These are phyloP conservation scores for Echeneis naucrates DNA, from an alignment of 2,797 vertebrate species.

Conservation along the genomic window DNA sequence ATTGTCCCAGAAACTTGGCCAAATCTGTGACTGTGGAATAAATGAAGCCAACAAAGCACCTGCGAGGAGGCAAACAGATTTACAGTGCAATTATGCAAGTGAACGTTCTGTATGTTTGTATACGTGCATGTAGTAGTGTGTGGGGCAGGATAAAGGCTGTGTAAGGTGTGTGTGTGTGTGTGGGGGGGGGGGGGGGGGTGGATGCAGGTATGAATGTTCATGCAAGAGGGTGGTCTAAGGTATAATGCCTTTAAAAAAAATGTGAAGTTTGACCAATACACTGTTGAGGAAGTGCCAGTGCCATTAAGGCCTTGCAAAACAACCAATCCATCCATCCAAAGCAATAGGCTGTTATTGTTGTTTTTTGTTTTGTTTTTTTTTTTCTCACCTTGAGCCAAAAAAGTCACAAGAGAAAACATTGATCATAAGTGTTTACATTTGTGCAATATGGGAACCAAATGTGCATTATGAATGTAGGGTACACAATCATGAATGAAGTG, in stretches of 20 bases:
- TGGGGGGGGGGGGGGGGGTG: too few relatives aligned
- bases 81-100: constrained; percentile 80
- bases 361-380: too few relatives aligned
- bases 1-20: constrained; percentile 96
- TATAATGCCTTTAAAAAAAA: constrained; percentile 57
- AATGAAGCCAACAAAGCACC: constrained; percentile 38
- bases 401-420: constrained; percentile 46
- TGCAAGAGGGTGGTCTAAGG: constrained; percentile 16
- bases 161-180: background rate
- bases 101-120: constrained; percentile 50
- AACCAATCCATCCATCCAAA: constrained; percentile 59
- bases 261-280: constrained; percentile 74
- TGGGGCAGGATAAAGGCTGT: constrained; percentile 1
- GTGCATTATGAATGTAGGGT: constrained; percentile 70
- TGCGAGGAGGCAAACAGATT: constrained; percentile 54
- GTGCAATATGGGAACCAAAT: constrained; percentile 83
- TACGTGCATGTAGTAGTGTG: constrained; percentile 34
- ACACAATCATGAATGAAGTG: constrained; percentile 49
- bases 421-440: constrained; percentile 77
- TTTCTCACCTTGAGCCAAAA: constrained; percentile 61
- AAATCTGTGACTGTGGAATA: constrained; percentile 98
- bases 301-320: constrained; percentile 44
- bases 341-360: constrained; percentile 59
- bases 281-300: constrained; percentile 63
- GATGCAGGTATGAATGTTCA: constrained; percentile 7